Percentiles rank a stretch among this genome's conserved stretches.
phyloP scores from a whole-genome alignment of 92 coral and sea anemone genomes.

The Epizoanthus illoricatus region DNA sequence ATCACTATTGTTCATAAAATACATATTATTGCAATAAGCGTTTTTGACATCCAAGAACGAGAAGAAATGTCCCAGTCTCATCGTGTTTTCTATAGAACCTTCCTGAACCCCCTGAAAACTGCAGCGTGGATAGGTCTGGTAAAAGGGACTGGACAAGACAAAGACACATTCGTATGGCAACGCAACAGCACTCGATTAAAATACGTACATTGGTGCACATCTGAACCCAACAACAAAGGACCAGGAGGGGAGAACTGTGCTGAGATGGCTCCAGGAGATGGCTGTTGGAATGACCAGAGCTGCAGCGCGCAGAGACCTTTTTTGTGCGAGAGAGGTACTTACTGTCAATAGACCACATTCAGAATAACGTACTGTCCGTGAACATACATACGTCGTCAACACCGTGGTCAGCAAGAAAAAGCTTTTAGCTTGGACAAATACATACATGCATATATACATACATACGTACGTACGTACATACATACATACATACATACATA shows the following conservation, averaged over 20 bases:
- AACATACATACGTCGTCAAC: not conserved
- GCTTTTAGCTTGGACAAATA: not conserved
- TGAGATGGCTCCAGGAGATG: conserved; percentile 13
- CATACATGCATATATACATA: not conserved
- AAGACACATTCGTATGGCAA: conserved; percentile 14
- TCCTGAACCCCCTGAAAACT: conserved; percentile 5
- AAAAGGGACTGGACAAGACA: not conserved
- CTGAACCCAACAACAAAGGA: conserved; percentile 26
- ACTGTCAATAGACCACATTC: not conserved
- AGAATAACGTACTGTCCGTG: not conserved
- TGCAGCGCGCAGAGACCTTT: conserved; percentile 11
- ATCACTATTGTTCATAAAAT: no score
- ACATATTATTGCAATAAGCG: no score
- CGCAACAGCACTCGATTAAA: not conserved
- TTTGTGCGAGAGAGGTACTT: conserved; percentile 33
- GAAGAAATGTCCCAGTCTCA: no score
- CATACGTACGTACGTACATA: not conserved
- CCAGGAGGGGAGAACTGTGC: conserved; percentile 22
- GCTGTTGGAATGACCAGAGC: conserved; percentile 18
- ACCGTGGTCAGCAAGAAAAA: not conserved
- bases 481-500: not conserved
- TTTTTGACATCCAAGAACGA: no score
- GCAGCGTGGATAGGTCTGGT: conserved; percentile 34
- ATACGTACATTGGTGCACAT: conserved; percentile 19
- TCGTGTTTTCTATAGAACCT: conserved; percentile 4